phyloP scores from a whole-genome alignment of 2,797 vertebrate genomes.

The Tragopan temminckii region DNA sequence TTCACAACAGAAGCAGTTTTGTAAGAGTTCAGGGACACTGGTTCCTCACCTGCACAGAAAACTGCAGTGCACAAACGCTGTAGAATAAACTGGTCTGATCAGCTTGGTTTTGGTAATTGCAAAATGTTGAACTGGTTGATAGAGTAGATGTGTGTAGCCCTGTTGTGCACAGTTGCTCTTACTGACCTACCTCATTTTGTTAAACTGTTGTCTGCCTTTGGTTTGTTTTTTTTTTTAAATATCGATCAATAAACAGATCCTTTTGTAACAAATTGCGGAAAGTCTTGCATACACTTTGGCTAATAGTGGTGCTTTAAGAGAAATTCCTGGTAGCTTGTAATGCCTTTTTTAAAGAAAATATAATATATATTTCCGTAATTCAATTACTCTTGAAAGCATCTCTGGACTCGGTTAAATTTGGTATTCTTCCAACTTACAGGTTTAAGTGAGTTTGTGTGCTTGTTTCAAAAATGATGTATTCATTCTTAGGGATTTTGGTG shows the following conservation, averaged over 20 bases:
- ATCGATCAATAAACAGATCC: background rate
- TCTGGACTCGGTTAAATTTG: background rate
- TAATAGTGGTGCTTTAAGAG: background rate
- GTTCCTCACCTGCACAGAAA: background rate
- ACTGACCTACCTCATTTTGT: background rate
- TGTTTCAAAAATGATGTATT: background rate
- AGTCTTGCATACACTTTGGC: background rate
- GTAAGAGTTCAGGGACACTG: background rate
- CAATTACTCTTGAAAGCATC: background rate
- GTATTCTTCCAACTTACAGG: background rate
- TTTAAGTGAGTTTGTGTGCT: background rate
- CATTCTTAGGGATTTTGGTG: background rate
- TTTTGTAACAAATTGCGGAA: background rate
- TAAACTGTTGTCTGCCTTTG: background rate
- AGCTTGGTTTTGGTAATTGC: background rate
- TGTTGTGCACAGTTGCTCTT: background rate
- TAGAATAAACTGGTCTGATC: background rate
- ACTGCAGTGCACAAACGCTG: background rate
- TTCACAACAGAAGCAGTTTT: background rate
- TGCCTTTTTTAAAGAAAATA: background rate
- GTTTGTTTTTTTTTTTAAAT: background rate
- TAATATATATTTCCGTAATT: background rate
- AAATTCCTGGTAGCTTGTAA: background rate
- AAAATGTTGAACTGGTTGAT: rapidly evolving
- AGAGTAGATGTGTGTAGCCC: background rate